Base-by-base conservation (phyloP, 2,888 invertebrate species). In the Leucoptera coffeella region DNA sequence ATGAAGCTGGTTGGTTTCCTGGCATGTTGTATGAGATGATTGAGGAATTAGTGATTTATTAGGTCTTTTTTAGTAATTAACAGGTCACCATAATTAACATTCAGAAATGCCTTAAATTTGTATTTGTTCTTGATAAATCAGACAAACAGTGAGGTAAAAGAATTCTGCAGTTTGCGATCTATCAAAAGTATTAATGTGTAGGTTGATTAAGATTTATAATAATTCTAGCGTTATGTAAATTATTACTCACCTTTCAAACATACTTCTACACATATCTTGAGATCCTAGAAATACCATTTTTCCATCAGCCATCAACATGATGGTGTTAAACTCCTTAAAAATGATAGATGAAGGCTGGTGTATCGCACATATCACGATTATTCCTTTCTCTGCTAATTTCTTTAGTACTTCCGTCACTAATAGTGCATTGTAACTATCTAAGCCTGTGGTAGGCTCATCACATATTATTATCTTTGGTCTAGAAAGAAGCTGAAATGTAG, bases 361-460 rank as follows among this genome's bases (percentile, higher is more conserved):
- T 23, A 94, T 83, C 0, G 91, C 87, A 42, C 87, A 85, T 25
- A 93, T 72, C 13, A 92, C 80, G 2, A 85, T 80, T 55, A 82
- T 85, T 2, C 85, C 84, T 21, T 72, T 52, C 14, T 49, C 40
- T 2, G 83, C 59, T 20, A 85, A 59, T 33, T 73, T 73, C 30
- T 77, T 76, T 30, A 88, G 44, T 0, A 82, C 78, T 31, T 77
- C 75, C 4, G 91, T 75, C 1, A 94, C 86, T 14, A 80, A 74
- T 32, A 78, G 74, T 0, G 94, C 92, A 56, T 83, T 90, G 53
- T 80, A 91, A 33, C 91, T 90, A 50, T 95, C 94, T 29, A 95
- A 50, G 0, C 94, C 92, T 0, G 91, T 90, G 0, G 93, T 94
- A 0, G 92, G 91, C 47, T 95, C 94, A 46, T 95, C 94, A 46